Conservation (phyloP, 2,113 vertebrate genomes). For the Casuarius casuarius region DNA sequence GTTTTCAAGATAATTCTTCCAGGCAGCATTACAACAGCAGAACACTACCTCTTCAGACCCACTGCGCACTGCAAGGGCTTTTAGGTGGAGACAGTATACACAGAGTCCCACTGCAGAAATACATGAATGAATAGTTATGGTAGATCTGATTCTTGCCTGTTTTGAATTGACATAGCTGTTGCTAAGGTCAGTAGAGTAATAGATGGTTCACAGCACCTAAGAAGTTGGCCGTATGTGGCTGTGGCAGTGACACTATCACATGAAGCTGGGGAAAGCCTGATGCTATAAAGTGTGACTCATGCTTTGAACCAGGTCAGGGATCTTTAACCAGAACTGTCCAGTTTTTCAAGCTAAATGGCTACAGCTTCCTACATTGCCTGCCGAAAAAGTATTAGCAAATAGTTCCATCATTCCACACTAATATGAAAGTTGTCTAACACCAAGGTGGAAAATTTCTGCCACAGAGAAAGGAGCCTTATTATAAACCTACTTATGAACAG, state of each 20-base stretch:
- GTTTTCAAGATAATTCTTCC: background rate
- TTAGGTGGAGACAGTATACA: background rate
- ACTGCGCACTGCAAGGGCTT: background rate
- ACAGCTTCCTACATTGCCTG: background rate
- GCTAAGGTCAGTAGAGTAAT: background rate
- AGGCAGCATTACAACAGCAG: background rate
- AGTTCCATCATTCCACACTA: background rate
- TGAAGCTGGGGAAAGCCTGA: background rate
- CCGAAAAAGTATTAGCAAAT: background rate
- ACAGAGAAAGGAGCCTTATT: background rate
- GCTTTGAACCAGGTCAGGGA: background rate
- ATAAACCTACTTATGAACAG: background rate
- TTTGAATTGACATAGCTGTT: background rate
- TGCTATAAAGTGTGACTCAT: background rate
- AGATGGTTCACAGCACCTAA: background rate
- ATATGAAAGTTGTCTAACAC: background rate
- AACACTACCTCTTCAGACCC: background rate
- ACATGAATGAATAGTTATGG: background rate
- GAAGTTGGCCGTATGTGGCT: background rate
- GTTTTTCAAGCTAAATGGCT: background rate
- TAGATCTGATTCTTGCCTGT: background rate
- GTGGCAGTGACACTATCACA: background rate
- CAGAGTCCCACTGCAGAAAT: background rate
- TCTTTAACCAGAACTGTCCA: background rate
- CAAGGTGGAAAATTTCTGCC: background rate